A percentile compares a stretch with the other conserved stretches of the same genome.
These are phyloP conservation scores for Achatina immaculata DNA, from an alignment of 1,140 invertebrate genomes.

Conservation along the genomic window DNA sequence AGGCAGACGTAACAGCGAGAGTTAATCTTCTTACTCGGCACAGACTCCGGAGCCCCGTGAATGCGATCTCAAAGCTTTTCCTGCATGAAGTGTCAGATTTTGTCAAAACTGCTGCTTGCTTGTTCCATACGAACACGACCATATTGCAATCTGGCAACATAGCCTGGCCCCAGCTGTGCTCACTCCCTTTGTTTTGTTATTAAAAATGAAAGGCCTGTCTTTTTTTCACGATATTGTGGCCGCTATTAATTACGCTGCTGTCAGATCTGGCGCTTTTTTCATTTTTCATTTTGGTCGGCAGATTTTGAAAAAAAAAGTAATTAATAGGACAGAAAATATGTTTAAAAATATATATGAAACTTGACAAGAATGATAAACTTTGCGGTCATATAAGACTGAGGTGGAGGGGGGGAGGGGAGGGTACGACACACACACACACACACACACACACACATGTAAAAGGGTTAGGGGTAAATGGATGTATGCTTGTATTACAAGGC, in stretches of 20 bases:
- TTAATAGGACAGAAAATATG: too few relatives aligned
- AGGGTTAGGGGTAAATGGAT: too few relatives aligned
- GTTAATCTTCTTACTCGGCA: not conserved
- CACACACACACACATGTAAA: too few relatives aligned
- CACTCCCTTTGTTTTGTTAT: not conserved
- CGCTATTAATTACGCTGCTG: too few relatives aligned
- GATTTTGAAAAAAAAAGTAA: too few relatives aligned
- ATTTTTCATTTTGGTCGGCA: too few relatives aligned
- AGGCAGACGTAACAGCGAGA: not conserved
- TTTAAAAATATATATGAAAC: too few relatives aligned
- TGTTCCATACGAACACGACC: not conserved
- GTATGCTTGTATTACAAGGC: too few relatives aligned
- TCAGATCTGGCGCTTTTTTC: too few relatives aligned
- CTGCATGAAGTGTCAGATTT: not conserved
- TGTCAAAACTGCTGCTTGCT: not conserved
- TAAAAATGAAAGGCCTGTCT: not conserved
- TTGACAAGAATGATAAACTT: too few relatives aligned
- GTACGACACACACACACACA: too few relatives aligned
- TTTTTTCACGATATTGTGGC: too few relatives aligned
- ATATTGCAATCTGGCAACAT: not conserved
- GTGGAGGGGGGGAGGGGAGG: not conserved
- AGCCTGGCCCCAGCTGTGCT: not conserved
- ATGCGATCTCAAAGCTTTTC: not conserved
- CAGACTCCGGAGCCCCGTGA: not conserved
- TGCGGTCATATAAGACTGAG: not conserved